A percentile compares a stretch with the other conserved stretches of the same genome.
phyloP scores from a whole-genome alignment of 2,888 invertebrate genomes.

The Hypselothyrea guttata region DNA sequence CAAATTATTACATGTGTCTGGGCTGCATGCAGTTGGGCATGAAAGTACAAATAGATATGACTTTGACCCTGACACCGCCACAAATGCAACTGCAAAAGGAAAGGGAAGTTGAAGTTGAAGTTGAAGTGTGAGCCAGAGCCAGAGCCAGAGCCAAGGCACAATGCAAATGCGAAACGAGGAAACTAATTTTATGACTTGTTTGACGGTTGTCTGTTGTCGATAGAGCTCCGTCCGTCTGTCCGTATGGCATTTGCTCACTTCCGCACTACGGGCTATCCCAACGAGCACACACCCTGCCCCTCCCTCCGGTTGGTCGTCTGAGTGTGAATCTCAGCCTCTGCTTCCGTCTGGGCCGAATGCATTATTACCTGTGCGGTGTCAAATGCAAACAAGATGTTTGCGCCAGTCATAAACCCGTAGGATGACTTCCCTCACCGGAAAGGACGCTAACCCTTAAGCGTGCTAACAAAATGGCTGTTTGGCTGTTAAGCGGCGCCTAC shows the following conservation, averaged over 20 bases:
- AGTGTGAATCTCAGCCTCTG: conserved; percentile 19
- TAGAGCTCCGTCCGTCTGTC: conserved; percentile 22
- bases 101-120: conserved; percentile 34
- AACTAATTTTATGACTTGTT: conserved; percentile 80
- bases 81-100: conserved; percentile 13
- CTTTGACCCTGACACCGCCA: conserved; percentile 69
- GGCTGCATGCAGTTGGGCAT: conserved; percentile 45
- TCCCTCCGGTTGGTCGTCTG: conserved; percentile 52
- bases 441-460: conserved; percentile 50
- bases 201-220: conserved; percentile 72
- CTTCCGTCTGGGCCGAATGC: conserved; percentile 46
- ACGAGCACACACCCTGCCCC: conserved; percentile 12
- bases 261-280: conserved; percentile 49
- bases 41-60: conserved; percentile 66
- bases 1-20: conserved; percentile 1
- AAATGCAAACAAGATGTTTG: conserved; percentile 70
- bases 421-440: conserved; percentile 55
- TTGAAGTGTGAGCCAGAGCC: conserved; percentile 17
- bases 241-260: conserved; percentile 56
- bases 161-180: conserved; percentile 69
- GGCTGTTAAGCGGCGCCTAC: conserved; percentile 36
- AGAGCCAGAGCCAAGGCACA: conserved; percentile 52
- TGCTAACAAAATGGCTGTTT: conserved; percentile 31
- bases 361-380: conserved; percentile 75
- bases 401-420: conserved; percentile 68